A percentile compares a stretch with the other conserved stretches of the same genome.
Conservation (phyloP, 23 tunicate genomes). For the Halocynthia roretzi region DNA sequence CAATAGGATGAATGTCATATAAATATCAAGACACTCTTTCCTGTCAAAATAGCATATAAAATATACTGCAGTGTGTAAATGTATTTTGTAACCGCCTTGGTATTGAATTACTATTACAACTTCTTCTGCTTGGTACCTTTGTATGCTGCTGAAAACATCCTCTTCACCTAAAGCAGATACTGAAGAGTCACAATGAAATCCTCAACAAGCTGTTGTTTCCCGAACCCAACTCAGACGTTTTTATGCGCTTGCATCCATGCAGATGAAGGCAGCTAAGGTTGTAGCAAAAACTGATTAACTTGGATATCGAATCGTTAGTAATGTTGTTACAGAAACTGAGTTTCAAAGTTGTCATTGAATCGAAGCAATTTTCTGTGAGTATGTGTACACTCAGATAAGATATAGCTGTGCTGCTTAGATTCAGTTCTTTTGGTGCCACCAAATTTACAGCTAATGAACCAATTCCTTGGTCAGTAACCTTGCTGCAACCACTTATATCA, state of each 20-base stretch:
- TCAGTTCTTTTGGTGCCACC: constrained; percentile 10
- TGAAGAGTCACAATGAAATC: too few species aligned
- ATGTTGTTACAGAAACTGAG: constrained; percentile 71
- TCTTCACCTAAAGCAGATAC: too few species aligned
- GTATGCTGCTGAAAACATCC: too few species aligned
- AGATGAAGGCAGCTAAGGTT: constrained; percentile 33
- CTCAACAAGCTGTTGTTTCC: too few species aligned
- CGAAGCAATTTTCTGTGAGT: constrained; percentile 9
- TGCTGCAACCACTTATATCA: constrained; percentile 52
- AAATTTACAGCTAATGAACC: constrained; percentile 17
- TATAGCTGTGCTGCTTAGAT: constrained; percentile 53
- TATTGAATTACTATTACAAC: too few species aligned
- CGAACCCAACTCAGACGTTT: too few species aligned
- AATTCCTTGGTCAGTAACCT: constrained; percentile 44
- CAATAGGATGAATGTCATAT: too few species aligned
- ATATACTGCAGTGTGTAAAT: too few species aligned
- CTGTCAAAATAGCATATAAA: too few species aligned
- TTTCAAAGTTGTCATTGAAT: constrained; percentile 30
- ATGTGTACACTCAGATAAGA: constrained; percentile 30
- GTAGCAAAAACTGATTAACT: constrained; percentile 28
- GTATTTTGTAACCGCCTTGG: too few species aligned
- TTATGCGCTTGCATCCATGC: constrained; percentile 56
- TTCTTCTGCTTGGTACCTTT: too few species aligned
- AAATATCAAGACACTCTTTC: too few species aligned
- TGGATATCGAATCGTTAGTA: constrained; percentile 25